Evolutionary conservation across 1,140 invertebrate species (phyloP), one percentile per base, ranked within the genome.

Genomic region (Galleria mellonella): DNA sequence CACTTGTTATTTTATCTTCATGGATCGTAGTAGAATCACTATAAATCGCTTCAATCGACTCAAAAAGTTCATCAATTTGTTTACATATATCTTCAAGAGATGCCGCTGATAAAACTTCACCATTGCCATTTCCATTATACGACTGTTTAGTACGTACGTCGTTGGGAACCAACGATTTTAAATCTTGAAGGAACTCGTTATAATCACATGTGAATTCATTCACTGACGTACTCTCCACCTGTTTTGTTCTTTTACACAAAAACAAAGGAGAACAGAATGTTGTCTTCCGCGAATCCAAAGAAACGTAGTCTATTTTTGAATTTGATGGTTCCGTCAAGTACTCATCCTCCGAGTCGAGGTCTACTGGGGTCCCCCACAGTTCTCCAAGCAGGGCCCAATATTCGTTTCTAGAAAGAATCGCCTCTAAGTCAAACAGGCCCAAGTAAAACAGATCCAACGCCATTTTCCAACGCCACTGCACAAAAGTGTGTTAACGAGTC

Each of bases 31-130:
- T n/a, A n/a, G n/a, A n/a, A n/a, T n/a, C n/a, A n/a, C n/a, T n/a
- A n/a, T n/a, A n/a, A n/a, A n/a, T n/a, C n/a, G n/a, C n/a, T 9
- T 82, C 76, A 10, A 83, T 66, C 9, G 79, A 82, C 53, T 69
- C 74, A 38, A 83, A 83, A 0, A 82, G 62, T 9, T 82, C 68
- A 35, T 83, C 75, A 9, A 82, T 83, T 32, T 65, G 65, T 0
- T 69, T 52, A 30, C 79, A 83, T 5, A 83, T 77, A 4, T 74
- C 62, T 49, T 83, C 77, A 0, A 82, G 66, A 0, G 79, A 83
- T 0, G 33, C 44, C 9, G 79, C 77, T 7, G 79, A 77, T 2
- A 75, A 45, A 5, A 79, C 65, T 32, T 79, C 64, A 0, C 72
- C 73, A 31, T 67, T 75, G 31, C 78, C 48, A 28, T 52, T 69